Base-by-base conservation (phyloP, 2,797 vertebrate genomes). In the Crenuchus spilurus region DNA sequence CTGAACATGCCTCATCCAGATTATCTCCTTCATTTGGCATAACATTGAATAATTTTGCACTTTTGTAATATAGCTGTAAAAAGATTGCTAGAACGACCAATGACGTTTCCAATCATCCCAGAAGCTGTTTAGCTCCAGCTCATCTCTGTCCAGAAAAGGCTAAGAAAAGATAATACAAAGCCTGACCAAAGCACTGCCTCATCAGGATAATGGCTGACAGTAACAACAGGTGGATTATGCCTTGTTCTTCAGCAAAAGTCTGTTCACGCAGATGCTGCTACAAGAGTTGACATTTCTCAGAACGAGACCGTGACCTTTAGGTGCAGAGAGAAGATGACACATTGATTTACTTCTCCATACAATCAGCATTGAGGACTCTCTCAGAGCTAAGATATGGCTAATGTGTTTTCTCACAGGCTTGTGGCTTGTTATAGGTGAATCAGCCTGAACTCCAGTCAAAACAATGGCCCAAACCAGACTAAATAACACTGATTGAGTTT, bases 281-380 rank as follows among this genome's bases (percentile, higher is more conserved):
- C 55, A 71, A 75, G 78, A 57, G 39, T 61, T 82, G 74, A 77
- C 74, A 72, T 81, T 77, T 76, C 73, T 82, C 49, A 48, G 67
- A 78, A 79, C 77, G 41, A 70, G 74, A 35, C 74, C 44, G 41
- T 76, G 69, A 80, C 74, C 74, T 80, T 75, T 75, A 74, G 68
- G 49, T 65, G 63, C 26, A 57, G 41, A 66, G 42, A 70, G 22
- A 74, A 68, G 71, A 81, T 72, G 77, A 76, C 73, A 82, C 65
- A 70, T 65, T 76, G 79, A 82, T 76, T 75, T 72, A 84, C 76
- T 74, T 58, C 62, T 70, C 67, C n/a, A n/a, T 70, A 67, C 48
- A 62, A 68, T 62, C 62, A 79, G 41, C 64, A 31, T 28, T 41
- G 33, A 24, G 60, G 66, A 58, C 63, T 69, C 26, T 13, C 11